Conservation (phyloP, 1,140 invertebrate species). For the Solen grandis region DNA sequence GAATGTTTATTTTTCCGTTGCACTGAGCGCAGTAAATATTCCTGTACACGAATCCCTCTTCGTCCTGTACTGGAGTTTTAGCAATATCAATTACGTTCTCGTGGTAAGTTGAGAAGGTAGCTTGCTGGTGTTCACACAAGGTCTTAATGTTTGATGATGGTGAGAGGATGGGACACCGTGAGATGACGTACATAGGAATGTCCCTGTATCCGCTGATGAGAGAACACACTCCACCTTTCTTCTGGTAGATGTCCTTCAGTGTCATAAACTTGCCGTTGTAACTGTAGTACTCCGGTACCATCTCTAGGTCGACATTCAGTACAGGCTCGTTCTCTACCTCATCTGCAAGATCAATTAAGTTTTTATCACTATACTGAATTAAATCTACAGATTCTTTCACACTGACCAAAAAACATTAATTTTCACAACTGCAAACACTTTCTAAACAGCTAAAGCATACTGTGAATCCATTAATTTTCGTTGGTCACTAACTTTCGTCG, state of each 20-base stretch:
- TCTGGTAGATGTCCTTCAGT: slow-evolving; percentile 34
- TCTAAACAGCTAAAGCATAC: too few species aligned
- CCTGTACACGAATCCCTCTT: slow-evolving; percentile 81
- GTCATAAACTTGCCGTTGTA: neutral
- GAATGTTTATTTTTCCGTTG: slow-evolving; percentile 78
- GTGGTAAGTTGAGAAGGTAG: neutral
- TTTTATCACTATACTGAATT: neutral
- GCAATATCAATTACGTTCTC: slow-evolving; percentile 55
- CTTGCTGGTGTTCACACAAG: slow-evolving; percentile 15
- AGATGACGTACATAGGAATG: slow-evolving; percentile 46
- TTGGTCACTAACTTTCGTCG: neutral
- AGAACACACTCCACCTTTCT: slow-evolving; percentile 39
- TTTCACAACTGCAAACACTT: neutral
- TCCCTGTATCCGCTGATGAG: slow-evolving; percentile 35
- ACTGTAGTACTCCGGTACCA: neutral
- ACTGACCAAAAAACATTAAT: neutral
- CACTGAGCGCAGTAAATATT: slow-evolving; percentile 85
- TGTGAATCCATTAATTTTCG: too few species aligned
- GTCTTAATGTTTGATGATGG: neutral
- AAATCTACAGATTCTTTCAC: neutral
- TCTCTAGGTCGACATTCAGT: slow-evolving; percentile 6
- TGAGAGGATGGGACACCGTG: slow-evolving; percentile 16
- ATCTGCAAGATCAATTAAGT: slow-evolving; percentile 33
- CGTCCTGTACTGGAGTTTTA: slow-evolving; percentile 78
- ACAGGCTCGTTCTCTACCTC: slow-evolving; percentile 9